Evolutionary conservation across 2,888 invertebrate genomes (phyloP).

Genomic region (Stomorhina lunata): DNA sequence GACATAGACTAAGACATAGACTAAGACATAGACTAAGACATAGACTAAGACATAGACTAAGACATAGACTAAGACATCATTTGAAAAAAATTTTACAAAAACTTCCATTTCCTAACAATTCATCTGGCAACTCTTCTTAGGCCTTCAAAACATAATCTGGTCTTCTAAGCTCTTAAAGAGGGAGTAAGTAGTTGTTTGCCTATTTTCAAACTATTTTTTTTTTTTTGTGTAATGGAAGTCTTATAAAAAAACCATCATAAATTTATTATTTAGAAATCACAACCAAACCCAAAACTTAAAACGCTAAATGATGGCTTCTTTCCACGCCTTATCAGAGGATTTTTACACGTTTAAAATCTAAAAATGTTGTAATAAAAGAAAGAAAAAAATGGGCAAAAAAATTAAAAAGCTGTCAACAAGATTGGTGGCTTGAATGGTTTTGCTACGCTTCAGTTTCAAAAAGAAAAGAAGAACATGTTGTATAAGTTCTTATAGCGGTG

Average conservation of each 20-base stretch:
- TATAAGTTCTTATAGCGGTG: conserved; percentile 33
- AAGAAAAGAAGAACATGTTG: background rate
- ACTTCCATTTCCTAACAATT: no score
- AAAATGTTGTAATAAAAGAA: conserved; percentile 7
- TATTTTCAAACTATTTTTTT: no score
- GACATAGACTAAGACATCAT: no score
- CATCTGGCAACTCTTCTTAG: background rate
- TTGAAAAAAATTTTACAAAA: no score
- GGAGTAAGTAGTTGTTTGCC: background rate
- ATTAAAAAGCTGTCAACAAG: conserved; percentile 60
- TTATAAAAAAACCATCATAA: conserved; percentile 45
- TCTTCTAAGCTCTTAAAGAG: background rate
- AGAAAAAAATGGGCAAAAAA: background rate
- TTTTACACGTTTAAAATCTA: conserved; percentile 19
- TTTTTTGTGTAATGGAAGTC: conserved; percentile 27
- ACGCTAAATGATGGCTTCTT: conserved; percentile 55
- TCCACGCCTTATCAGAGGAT: conserved; percentile 62
- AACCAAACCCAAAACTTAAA: conserved; percentile 58
- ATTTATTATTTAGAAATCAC: conserved; percentile 60
- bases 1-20: no score
- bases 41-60: no score
- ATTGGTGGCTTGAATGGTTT: conserved; percentile 49
- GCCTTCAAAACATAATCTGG: background rate
- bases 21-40: no score
- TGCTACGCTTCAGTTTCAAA: conserved; percentile 21